Percentiles rank a stretch among this genome's conserved stretches.
Evolutionary conservation across 2,888 invertebrate genomes (phyloP).

Genomic region (Heliconius erato): DNA sequence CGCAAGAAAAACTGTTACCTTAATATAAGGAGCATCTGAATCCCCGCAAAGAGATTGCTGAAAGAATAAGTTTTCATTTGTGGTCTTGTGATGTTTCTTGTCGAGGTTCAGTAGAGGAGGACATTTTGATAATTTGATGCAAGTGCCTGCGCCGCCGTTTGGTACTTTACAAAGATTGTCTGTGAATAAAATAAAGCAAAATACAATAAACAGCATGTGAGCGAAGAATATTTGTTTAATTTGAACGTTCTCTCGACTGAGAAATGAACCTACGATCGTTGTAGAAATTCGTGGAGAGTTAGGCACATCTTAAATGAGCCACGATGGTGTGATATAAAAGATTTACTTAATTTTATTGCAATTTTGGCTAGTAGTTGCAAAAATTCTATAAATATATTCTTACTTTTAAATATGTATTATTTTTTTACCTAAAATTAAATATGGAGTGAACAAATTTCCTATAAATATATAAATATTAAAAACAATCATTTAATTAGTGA

Average conservation of each 20-base stretch:
- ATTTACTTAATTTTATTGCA: not conserved
- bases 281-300: not conserved
- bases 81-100: constrained; percentile 51
- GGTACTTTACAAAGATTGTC: constrained; percentile 61
- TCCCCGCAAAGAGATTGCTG: constrained; percentile 56
- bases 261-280: not conserved
- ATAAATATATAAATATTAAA: not conserved
- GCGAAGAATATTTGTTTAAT: too few relatives aligned
- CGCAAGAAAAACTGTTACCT: constrained; percentile 33
- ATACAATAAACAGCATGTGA: not conserved
- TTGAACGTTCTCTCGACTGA: too few relatives aligned
- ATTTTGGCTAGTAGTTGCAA: not conserved
- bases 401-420: not conserved
- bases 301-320: not conserved
- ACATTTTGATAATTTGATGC: constrained; percentile 57
- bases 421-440: not conserved
- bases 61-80: constrained; percentile 52
- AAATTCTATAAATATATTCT: not conserved
- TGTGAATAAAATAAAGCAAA: constrained; percentile 36
- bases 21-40: constrained; percentile 41
- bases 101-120: constrained; percentile 53
- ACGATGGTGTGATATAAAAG: not conserved
- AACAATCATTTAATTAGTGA: not conserved
- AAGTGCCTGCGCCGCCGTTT: constrained; percentile 56
- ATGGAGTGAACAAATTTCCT: not conserved